These are phyloP conservation scores for Synodontis membranacea DNA, from an alignment of 2,113 vertebrate genomes.

Conservation along the genomic window DNA sequence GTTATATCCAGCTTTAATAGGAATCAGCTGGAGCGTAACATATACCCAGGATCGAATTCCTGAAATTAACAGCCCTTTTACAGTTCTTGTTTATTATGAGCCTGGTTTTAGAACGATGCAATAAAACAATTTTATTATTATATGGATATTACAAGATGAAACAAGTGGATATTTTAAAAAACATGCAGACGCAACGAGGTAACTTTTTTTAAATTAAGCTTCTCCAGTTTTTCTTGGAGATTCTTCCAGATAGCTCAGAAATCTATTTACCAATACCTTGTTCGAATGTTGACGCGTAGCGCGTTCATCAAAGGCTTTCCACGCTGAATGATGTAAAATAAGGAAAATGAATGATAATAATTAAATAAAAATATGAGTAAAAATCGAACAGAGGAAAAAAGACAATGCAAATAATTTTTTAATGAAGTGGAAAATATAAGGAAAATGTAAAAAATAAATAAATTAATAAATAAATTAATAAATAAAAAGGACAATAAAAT, in stretches of 20 bases:
- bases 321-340: not conserved
- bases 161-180: not conserved
- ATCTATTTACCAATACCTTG: not conserved
- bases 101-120: not conserved
- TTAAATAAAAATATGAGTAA: too few relatives aligned
- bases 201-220: too few relatives aligned
- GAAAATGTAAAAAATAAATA: too few relatives aligned
- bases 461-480: too few relatives aligned
- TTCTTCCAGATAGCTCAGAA: not conserved
- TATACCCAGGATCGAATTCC: not conserved
- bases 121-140: slow-evolving; percentile 18
- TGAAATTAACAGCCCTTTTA: slow-evolving; percentile 33
- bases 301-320: too few relatives aligned
- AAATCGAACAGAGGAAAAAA: too few relatives aligned
- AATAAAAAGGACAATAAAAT: too few relatives aligned
- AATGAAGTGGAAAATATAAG: too few relatives aligned
- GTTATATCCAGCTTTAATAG: slow-evolving; percentile 7
- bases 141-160: not conserved
- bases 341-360: not conserved
- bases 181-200: not conserved
- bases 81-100: slow-evolving; percentile 13
- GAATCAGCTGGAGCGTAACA: not conserved
- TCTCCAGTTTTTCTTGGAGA: too few relatives aligned
- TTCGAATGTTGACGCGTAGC: too few relatives aligned
- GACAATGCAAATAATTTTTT: too few relatives aligned